Percentiles rank a stretch among this genome's conserved stretches.
Evolutionary conservation across 1,140 invertebrate species (phyloP).

Genomic region (Aphaenogaster floridana): DNA sequence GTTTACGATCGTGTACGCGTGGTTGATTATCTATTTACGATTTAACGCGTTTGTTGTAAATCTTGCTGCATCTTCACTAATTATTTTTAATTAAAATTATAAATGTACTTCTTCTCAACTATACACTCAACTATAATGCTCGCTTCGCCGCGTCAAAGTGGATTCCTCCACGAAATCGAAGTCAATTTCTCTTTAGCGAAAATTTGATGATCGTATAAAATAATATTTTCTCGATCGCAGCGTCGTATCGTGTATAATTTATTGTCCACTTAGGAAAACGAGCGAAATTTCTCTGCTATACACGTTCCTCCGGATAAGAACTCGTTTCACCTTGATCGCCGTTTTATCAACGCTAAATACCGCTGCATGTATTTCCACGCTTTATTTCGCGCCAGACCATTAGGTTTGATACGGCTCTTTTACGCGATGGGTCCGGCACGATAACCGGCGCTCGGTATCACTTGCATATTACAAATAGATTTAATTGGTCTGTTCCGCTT

Average conservation of each 20-base stretch:
- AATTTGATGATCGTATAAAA: neutral
- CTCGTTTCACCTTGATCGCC: constrained; percentile 38
- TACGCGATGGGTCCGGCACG: constrained; percentile 7
- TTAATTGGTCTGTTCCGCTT: constrained; percentile 58
- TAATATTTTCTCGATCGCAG: neutral
- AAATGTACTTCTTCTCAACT: neutral
- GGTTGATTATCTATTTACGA: constrained; percentile 46
- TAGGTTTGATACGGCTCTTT: constrained; percentile 17
- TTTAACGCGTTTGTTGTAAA: neutral
- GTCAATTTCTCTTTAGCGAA: neutral
- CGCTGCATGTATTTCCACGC: constrained; percentile 7
- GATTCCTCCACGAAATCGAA: neutral
- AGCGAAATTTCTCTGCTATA: constrained; percentile 19
- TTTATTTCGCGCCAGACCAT: constrained; percentile 28
- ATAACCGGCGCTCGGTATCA: constrained; percentile 39
- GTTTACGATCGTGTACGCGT: constrained; percentile 37
- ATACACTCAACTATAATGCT: no score
- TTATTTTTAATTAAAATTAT: neutral
- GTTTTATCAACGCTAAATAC: constrained; percentile 29
- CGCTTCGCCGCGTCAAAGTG: neutral
- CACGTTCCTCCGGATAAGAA: constrained; percentile 26
- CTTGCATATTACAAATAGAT: constrained; percentile 61
- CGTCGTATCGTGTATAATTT: constrained; percentile 24
- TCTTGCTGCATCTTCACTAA: neutral
- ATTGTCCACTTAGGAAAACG: constrained; percentile 15